Evolutionary conservation across 1,140 invertebrate species (phyloP).

Genomic region (Drosophila nasuta): DNA sequence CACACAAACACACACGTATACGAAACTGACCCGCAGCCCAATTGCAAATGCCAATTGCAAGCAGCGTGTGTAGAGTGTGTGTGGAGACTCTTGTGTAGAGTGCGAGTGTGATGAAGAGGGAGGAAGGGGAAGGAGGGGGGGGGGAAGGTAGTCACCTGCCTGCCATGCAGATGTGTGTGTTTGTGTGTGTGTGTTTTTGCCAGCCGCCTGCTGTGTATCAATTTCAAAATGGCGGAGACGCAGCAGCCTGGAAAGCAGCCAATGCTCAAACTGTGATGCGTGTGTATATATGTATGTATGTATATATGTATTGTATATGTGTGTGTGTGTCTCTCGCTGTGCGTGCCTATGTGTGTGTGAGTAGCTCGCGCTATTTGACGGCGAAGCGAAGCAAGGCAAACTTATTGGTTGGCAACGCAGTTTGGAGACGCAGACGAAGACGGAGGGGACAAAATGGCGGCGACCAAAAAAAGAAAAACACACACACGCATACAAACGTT

Average conservation of each 20-base stretch:
- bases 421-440: too few relatives aligned
- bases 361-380: slow-evolving; percentile 75
- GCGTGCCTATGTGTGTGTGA: slow-evolving; percentile 41
- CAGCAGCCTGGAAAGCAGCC: slow-evolving; percentile 50
- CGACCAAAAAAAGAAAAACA: slow-evolving; percentile 44
- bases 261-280: slow-evolving; percentile 36
- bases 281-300: slow-evolving; percentile 25
- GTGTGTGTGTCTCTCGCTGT: background rate
- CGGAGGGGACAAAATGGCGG: slow-evolving; percentile 63
- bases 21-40: slow-evolving; percentile 45
- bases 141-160: background rate
- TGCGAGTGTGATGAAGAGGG: too few relatives aligned
- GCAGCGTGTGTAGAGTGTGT: background rate
- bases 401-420: slow-evolving; percentile 73
- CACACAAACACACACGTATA: background rate
- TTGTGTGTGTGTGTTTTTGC: too few relatives aligned
- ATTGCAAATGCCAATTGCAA: slow-evolving; percentile 46
- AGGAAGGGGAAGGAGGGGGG: background rate
- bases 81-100: too few relatives aligned
- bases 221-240: slow-evolving; percentile 57
- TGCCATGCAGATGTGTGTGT: slow-evolving; percentile 9
- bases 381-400: slow-evolving; percentile 52
- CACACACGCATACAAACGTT: slow-evolving; percentile 10
- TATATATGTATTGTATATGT: slow-evolving; percentile 1
- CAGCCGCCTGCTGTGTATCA: slow-evolving; percentile 44